Evolutionary conservation across 2,888 invertebrate species (phyloP), one percentile per base, ranked within the genome.

Genomic region (Gryllus longicercus): DNA sequence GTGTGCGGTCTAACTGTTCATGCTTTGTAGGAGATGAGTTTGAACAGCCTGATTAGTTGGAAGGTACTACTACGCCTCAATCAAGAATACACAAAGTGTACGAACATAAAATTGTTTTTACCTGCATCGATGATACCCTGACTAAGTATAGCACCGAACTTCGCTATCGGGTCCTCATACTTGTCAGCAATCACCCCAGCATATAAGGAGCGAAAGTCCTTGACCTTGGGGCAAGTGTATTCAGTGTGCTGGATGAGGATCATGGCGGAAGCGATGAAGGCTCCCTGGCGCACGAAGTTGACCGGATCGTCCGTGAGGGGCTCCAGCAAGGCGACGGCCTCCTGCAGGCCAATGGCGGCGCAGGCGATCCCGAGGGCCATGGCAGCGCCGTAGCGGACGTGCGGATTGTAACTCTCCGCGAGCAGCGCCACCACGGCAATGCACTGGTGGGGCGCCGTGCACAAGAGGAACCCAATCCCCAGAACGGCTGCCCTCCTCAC

Each of bases 371-470:
- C 91, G 74, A 91, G 84, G 23, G 91, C 91, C 88, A 91, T 89
- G 77, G 91, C 91, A 74, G 74, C 74, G 4, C 74, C 74, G 21
- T 74, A 74, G n/a, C 12, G 18, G n/a, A 74, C 74, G 10, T 38
- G 91, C 90, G 91, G 91, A 85, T 92, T 91, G 87, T 91, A 92
- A 83, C 90, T 90, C 85, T 91, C 91, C n/a, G 90, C 89, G 78
- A 91, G 85, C 81, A 91, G 87, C n/a, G 90, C 89, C 50, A 91
- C 91, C 75, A 91, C 90, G 83, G 88, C 88, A 2, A 91, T 90
- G 83, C 85, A 85, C 81, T 91, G 90, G 83, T 91, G 90, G 11
- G 91, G 90, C n/a, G 89, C 89, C 83, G 90, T 88, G 85, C 81
- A 86, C 85, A 77, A 49, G 80, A 21, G 78, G 75, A 50, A 81